phyloP scores from a whole-genome alignment of 1,140 invertebrate genomes.

The Tetramorium simillimum region DNA sequence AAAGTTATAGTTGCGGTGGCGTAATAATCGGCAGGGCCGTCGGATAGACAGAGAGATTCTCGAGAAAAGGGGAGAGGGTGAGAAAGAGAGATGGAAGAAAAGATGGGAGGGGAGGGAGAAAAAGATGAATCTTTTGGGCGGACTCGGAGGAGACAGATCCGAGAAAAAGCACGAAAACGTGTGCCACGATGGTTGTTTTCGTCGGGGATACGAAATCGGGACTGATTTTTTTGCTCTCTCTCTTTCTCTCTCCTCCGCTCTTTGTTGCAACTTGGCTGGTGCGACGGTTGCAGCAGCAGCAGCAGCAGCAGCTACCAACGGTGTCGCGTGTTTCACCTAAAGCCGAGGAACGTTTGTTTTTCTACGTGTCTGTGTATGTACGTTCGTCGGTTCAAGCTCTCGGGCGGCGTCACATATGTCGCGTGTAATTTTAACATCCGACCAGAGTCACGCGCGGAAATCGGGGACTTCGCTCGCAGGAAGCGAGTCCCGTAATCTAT shows the following conservation, averaged over 20 bases:
- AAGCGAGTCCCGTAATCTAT: conserved; percentile 3
- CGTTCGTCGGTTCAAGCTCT: background rate
- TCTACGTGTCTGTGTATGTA: background rate
- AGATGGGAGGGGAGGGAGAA: background rate
- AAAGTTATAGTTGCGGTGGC: conserved; percentile 75
- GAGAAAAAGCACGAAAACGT: conserved; percentile 38
- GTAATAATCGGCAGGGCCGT: conserved; percentile 76
- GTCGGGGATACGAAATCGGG: conserved; percentile 12
- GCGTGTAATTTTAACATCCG: conserved; percentile 44
- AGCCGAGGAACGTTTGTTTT: conserved; percentile 42
- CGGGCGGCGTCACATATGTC: conserved; percentile 17
- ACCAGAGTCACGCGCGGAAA: background rate
- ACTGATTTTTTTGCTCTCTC: conserved; percentile 15
- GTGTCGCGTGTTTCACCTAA: conserved; percentile 30
- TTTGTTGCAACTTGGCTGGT: conserved; percentile 13
- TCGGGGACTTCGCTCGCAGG: background rate
- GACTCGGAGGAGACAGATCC: conserved; percentile 23
- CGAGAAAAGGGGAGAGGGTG: background rate
- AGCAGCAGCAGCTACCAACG: background rate
- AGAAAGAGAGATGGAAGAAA: background rate
- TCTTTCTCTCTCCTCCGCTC: background rate
- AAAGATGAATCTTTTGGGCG: conserved; percentile 34
- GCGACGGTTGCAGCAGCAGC: background rate
- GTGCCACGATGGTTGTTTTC: conserved; percentile 35
- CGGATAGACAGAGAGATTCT: conserved; percentile 23